phyloP scores from a whole-genome alignment of 35 echinoderm and acorn worm species.

The Anneissia japonica region DNA sequence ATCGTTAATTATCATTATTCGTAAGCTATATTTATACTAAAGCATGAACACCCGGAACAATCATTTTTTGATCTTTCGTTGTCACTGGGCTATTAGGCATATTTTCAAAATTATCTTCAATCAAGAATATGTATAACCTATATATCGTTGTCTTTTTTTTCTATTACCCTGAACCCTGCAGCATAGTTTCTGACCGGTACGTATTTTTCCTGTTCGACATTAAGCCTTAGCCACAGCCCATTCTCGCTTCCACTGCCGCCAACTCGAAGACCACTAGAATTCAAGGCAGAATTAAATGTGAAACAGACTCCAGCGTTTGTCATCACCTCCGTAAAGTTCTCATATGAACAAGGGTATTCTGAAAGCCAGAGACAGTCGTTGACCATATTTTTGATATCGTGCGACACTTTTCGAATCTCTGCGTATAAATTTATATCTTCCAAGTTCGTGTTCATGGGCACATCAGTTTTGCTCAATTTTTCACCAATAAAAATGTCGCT shows the following conservation, averaged over 20 bases:
- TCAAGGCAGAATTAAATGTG: slow-evolving; percentile 45
- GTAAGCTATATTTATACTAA: too few relatives aligned
- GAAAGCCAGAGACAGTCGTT: slow-evolving; percentile 20
- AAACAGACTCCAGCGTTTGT: slow-evolving; percentile 71
- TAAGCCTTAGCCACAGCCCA: slow-evolving; percentile 47
- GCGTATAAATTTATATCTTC: too few relatives aligned
- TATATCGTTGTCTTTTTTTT: too few relatives aligned
- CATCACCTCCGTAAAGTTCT: slow-evolving; percentile 59
- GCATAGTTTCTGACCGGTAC: slow-evolving; percentile 26
- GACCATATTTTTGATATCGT: background rate
- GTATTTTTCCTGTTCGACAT: slow-evolving; percentile 67
- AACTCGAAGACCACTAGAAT: background rate
- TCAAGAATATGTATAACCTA: too few relatives aligned
- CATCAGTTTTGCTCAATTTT: too few relatives aligned
- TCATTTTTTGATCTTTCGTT: too few relatives aligned
- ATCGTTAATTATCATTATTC: too few relatives aligned
- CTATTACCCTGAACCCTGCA: slow-evolving; percentile 67
- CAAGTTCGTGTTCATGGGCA: too few relatives aligned
- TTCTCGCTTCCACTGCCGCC: slow-evolving; percentile 31
- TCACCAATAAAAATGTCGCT: too few relatives aligned
- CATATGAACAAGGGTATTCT: slow-evolving; percentile 8
- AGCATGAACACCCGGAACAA: too few relatives aligned
- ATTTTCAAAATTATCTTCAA: too few relatives aligned
- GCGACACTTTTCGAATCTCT: background rate
- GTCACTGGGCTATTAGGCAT: too few relatives aligned